A percentile compares a stretch with the other conserved stretches of the same genome.
These are phyloP conservation scores for Ctenodactylus gundi DNA, from an alignment of 2,113 vertebrate genomes.

Conservation along the genomic window DNA sequence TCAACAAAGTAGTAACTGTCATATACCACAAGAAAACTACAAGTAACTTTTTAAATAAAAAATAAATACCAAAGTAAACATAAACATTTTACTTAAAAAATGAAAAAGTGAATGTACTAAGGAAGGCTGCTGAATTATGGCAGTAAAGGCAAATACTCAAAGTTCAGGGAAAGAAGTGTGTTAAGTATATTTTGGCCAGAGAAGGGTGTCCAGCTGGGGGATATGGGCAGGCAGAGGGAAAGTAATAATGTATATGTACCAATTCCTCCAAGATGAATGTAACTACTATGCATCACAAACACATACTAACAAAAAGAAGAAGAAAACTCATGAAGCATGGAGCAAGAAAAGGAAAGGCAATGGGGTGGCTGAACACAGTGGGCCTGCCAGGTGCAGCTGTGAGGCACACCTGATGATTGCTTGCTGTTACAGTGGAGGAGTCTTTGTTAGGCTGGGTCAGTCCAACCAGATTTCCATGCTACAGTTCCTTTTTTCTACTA, in stretches of 20 bases:
- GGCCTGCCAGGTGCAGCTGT: neutral
- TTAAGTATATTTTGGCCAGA: neutral
- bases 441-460: neutral
- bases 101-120: neutral
- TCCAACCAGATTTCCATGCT: neutral
- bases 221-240: no score
- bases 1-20: neutral
- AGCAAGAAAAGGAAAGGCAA: neutral
- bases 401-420: neutral
- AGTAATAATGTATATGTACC: no score
- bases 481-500: neutral
- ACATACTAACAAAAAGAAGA: no score
- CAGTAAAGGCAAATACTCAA: neutral
- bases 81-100: slow-evolving; percentile 13
- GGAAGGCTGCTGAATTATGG: neutral
- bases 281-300: no score
- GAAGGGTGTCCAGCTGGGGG: neutral
- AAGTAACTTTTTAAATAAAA: neutral
- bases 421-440: neutral
- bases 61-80: neutral
- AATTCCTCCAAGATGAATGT: no score
- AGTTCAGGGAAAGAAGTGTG: neutral
- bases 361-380: neutral
- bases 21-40: neutral
- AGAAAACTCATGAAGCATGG: no score